phyloP scores from a whole-genome alignment of 2,113 vertebrate species.

The Paracanthobrama guichenoti region DNA sequence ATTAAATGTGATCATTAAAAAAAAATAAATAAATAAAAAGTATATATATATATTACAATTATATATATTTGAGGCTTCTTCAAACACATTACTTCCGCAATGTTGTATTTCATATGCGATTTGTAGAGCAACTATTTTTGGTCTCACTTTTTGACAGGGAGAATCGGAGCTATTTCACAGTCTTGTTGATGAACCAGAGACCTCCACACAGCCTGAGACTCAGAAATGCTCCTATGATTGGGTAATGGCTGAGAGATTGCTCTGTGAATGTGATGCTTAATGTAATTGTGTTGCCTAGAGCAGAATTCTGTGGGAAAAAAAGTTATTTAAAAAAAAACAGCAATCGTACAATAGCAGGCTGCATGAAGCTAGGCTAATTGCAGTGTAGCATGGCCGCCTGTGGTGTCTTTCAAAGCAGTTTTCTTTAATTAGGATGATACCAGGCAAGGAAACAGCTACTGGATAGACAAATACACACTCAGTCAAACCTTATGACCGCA shows the following conservation, averaged over 20 bases:
- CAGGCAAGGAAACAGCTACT: slow-evolving; percentile 43
- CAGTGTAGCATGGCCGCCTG: slow-evolving; percentile 62
- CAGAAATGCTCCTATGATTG: slow-evolving; percentile 50
- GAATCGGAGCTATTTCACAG: slow-evolving; percentile 14
- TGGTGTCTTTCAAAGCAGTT: slow-evolving; percentile 62
- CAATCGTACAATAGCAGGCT: slow-evolving; percentile 39
- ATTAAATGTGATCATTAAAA: no score
- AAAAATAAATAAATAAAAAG: no score
- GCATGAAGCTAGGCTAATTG: slow-evolving; percentile 65
- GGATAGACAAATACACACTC: slow-evolving; percentile 4
- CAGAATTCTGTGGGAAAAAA: slow-evolving; percentile 30
- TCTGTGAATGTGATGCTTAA: slow-evolving; percentile 39
- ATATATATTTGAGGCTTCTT: no score
- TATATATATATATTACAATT: no score
- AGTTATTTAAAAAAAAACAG: slow-evolving; percentile 22
- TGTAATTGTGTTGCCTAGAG: slow-evolving; percentile 37
- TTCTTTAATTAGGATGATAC: slow-evolving; percentile 67
- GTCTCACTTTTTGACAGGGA: not conserved
- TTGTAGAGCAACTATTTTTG: not conserved
- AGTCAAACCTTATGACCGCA: not conserved
- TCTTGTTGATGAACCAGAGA: slow-evolving; percentile 24
- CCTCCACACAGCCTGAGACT: slow-evolving; percentile 4
- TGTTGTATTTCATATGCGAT: not conserved
- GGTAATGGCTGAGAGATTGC: slow-evolving; percentile 49
- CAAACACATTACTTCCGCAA: no score